Evolutionary conservation across 1,140 invertebrate species (phyloP).

Genomic region (Zophobas atratus): DNA sequence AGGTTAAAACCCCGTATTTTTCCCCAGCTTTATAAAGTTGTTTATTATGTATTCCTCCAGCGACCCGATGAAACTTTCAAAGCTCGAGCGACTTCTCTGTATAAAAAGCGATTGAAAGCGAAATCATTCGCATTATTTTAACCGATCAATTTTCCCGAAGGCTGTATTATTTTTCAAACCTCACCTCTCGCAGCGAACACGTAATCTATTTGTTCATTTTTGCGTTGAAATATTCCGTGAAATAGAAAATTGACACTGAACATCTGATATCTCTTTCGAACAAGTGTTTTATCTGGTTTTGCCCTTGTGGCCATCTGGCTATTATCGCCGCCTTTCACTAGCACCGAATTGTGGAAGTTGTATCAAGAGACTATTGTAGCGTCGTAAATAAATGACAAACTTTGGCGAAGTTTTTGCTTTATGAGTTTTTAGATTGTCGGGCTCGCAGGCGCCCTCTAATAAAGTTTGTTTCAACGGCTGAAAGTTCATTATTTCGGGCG

Average conservation of each 20-base stretch:
- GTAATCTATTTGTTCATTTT: neutral
- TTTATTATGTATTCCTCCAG: no score
- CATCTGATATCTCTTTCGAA: slow-evolving; percentile 17
- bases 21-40: no score
- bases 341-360: slow-evolving; percentile 31
- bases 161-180: no score
- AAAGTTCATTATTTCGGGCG: slow-evolving; percentile 24
- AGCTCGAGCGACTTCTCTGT: no score
- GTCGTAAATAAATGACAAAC: slow-evolving; percentile 35
- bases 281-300: slow-evolving; percentile 21
- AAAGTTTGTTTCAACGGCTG: slow-evolving; percentile 14
- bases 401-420: slow-evolving; percentile 26
- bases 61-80: no score
- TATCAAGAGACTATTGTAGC: slow-evolving; percentile 37
- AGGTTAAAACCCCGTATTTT: no score
- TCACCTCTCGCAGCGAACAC: no score
- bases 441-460: slow-evolving; percentile 17
- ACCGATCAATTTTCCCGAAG: no score
- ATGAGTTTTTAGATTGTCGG: slow-evolving; percentile 35
- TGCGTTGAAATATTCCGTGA: neutral
- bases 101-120: no score
- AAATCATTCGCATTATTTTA: no score
- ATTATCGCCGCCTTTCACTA: slow-evolving; percentile 27
- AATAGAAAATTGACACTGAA: slow-evolving; percentile 6
- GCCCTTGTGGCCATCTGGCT: slow-evolving; percentile 8